Evolutionary conservation across 2,113 vertebrate genomes (phyloP).

Genomic region (Perca schrenkii): DNA sequence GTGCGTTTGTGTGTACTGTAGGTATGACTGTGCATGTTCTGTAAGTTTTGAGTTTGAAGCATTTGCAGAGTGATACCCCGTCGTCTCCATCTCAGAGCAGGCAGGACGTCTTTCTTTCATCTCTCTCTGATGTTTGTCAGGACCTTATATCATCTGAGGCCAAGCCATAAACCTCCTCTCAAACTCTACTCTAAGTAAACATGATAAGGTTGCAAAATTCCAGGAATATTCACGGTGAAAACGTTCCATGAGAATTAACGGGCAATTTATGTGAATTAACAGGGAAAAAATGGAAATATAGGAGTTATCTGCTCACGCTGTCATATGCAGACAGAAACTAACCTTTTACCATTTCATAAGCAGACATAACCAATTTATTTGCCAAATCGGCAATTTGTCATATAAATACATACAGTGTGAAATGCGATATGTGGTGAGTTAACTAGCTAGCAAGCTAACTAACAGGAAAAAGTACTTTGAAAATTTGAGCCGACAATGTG

Average conservation of each 20-base stretch:
- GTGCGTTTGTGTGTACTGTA: not conserved
- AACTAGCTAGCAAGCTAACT: too few relatives aligned
- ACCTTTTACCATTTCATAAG: too few relatives aligned
- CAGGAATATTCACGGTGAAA: not conserved
- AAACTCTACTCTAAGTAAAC: constrained; percentile 43
- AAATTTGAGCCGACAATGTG: too few relatives aligned
- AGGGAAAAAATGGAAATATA: not conserved
- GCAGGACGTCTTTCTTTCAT: constrained; percentile 70
- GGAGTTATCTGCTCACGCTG: too few relatives aligned
- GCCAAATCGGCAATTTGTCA: too few relatives aligned
- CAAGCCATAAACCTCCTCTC: constrained; percentile 40
- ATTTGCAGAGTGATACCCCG: constrained; percentile 30
- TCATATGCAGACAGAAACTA: too few relatives aligned
- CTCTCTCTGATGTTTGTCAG: constrained; percentile 71
- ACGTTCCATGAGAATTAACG: not conserved
- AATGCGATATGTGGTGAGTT: too few relatives aligned
- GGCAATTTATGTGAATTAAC: too few relatives aligned
- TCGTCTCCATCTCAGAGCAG: constrained; percentile 46
- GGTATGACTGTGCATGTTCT: not conserved
- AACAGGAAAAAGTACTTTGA: too few relatives aligned
- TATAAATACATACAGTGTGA: too few relatives aligned
- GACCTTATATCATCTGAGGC: constrained; percentile 63
- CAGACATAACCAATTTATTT: too few relatives aligned
- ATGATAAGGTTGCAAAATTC: constrained; percentile 6
- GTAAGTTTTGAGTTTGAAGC: constrained; percentile 10